phyloP scores from a whole-genome alignment of 2,888 invertebrate genomes.

The Sphaeridia pumilis region DNA sequence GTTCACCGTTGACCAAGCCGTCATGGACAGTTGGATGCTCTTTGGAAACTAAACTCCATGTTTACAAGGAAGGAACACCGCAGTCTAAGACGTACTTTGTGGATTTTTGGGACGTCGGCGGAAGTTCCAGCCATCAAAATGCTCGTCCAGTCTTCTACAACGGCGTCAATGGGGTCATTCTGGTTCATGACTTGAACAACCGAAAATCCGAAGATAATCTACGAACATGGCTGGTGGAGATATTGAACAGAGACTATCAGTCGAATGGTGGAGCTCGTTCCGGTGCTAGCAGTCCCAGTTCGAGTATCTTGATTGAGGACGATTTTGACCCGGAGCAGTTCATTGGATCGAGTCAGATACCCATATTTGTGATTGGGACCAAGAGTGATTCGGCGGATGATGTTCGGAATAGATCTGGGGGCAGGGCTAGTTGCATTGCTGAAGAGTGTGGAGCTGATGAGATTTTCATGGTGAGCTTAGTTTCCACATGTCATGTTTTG shows the following conservation, averaged over 20 bases:
- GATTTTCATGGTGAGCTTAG: slow-evolving; percentile 57
- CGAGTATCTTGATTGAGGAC: slow-evolving; percentile 20
- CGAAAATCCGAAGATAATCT: slow-evolving; percentile 89
- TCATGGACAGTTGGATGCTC: slow-evolving; percentile 95
- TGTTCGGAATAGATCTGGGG: slow-evolving; percentile 31
- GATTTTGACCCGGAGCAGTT: slow-evolving; percentile 78
- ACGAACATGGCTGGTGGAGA: slow-evolving; percentile 84
- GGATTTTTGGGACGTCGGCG: slow-evolving; percentile 96
- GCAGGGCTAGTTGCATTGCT: slow-evolving; percentile 56
- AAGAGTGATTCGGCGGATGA: slow-evolving; percentile 55
- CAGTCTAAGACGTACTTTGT: slow-evolving; percentile 82
- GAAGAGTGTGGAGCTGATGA: slow-evolving; percentile 89
- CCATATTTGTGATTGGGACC: slow-evolving; percentile 87
- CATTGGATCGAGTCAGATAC: slow-evolving; percentile 70
- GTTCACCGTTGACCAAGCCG: slow-evolving; percentile 69
- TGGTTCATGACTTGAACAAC: slow-evolving; percentile 95
- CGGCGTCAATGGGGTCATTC: slow-evolving; percentile 83
- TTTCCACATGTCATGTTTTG: too few species aligned
- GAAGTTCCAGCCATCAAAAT: slow-evolving; percentile 82
- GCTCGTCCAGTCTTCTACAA: slow-evolving; percentile 90
- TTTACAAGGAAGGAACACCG: slow-evolving; percentile 86
- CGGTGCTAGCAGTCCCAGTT: not conserved
- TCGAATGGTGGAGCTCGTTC: slow-evolving; percentile 16
- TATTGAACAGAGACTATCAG: slow-evolving; percentile 54
- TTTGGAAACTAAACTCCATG: slow-evolving; percentile 88